A percentile compares a stretch with the other conserved stretches of the same genome.
These are phyloP conservation scores for Podarcis lilfordi DNA, from an alignment of 2,797 vertebrate species.

Conservation along the genomic window DNA sequence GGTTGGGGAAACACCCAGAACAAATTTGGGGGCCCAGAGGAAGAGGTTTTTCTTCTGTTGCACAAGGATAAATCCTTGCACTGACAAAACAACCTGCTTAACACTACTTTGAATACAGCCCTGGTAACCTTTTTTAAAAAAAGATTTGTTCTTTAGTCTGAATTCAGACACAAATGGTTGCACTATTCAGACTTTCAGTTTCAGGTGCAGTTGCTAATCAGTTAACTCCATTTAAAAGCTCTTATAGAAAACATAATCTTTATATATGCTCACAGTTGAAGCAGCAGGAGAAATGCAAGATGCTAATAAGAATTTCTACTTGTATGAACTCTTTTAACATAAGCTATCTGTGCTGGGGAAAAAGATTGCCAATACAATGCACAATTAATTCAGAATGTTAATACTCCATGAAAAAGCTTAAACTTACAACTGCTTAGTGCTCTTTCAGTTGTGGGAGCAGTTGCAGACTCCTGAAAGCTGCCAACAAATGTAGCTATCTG, in stretches of 20 bases:
- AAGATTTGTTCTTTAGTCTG: background rate
- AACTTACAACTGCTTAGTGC: background rate
- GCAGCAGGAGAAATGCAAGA: background rate
- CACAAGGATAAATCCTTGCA: too few relatives aligned
- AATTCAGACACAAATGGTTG: background rate
- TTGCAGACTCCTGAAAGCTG: background rate
- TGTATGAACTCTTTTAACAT: conserved; percentile 6
- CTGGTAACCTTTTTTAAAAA: too few relatives aligned
- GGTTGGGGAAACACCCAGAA: too few relatives aligned
- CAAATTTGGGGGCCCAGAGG: too few relatives aligned
- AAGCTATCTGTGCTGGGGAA: background rate
- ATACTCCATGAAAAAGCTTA: background rate
- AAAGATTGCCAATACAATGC: conserved; percentile 8
- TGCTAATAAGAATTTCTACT: background rate
- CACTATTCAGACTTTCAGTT: background rate
- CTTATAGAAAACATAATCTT: background rate
- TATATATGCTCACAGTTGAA: background rate
- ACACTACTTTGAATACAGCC: too few relatives aligned
- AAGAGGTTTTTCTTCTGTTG: too few relatives aligned
- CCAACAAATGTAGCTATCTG: background rate
- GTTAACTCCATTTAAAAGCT: conserved; percentile 3
- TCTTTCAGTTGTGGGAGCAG: background rate
- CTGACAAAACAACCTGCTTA: too few relatives aligned
- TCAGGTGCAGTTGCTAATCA: background rate
- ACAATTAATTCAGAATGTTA: conserved; percentile 25